Base-by-base conservation (phyloP, 2,888 invertebrate species). In the Urechis unicinctus region DNA sequence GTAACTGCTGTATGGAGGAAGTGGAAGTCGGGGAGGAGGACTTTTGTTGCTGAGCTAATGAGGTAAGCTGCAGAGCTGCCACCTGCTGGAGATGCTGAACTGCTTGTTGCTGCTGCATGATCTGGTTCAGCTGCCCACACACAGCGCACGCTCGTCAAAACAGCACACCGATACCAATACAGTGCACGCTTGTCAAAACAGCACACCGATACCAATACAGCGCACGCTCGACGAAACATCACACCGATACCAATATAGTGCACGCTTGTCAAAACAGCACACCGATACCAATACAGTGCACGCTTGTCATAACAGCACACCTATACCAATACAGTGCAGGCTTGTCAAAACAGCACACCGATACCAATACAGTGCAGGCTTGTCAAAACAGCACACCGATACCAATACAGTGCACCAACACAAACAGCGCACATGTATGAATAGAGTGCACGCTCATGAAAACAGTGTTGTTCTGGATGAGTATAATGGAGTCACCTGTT, bases 401-500 rank as follows among this genome's bases (percentile, higher is more conserved):
- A 17, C 36, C 36, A 36, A 36, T 17, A 36, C 9, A 36, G 9
- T 9, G 36, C 36, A 36, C 9, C 9, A 17, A 17, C 17, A 17
- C 9, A 9, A n/a, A n/a, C n/a, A n/a, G n/a, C 36, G 17, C 36
- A 13, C 36, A 36, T 36, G 36, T 36, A 9, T 36, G 36, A 36
- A 36, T 36, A 36, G 36, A 9, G 17, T 36, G 9, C 9, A 9
- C 9, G 9, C 36, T 17, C 36, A 13, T 36, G 36, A 36, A 36
- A 13, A 17, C 36, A 36, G 36, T 17, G n/a, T n/a, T n/a, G n/a
- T n/a, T n/a, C n/a, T n/a, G n/a, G n/a, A n/a, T n/a, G n/a, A n/a
- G n/a, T n/a, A n/a, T n/a, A n/a, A n/a, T n/a, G n/a, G n/a, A 36
- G 9, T 36, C 22, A 42, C 51, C 43, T 53, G 48, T 25, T 53